Evolutionary conservation across 2,113 vertebrate species (phyloP).

Genomic region (Nannobrachium achirus): DNA sequence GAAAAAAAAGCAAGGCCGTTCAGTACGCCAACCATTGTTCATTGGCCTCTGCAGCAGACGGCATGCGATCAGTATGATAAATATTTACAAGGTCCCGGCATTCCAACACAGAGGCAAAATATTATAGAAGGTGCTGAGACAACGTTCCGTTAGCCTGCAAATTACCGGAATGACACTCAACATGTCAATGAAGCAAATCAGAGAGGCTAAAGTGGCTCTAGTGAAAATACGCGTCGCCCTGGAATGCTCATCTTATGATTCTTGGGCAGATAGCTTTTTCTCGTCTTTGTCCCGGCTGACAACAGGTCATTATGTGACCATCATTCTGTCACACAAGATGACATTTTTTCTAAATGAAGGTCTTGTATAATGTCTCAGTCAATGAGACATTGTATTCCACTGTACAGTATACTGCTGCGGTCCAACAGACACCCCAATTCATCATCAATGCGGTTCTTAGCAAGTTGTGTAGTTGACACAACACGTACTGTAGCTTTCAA

Average conservation of each 20-base stretch:
- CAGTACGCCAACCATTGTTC: conserved; percentile 17
- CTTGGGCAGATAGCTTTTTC: not conserved
- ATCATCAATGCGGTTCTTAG: not conserved
- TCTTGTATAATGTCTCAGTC: not conserved
- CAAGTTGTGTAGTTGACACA: too few relatives aligned
- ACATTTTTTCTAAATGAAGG: not conserved
- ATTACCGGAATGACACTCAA: conserved; percentile 1
- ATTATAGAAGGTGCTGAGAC: conserved; percentile 22
- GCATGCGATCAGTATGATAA: conserved; percentile 50
- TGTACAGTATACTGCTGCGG: not conserved
- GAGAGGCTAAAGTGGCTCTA: too few relatives aligned
- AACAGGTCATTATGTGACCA: not conserved
- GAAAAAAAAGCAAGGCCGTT: conserved; percentile 2
- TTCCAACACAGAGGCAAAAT: conserved; percentile 45
- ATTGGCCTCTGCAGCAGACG: conserved; percentile 32
- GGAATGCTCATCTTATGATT: not conserved
- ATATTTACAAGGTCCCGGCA: conserved; percentile 64
- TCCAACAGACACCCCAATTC: not conserved
- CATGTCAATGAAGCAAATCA: not conserved
- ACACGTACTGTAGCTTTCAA: too few relatives aligned
- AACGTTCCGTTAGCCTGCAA: conserved; percentile 1
- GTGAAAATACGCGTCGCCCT: too few relatives aligned
- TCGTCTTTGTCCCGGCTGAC: not conserved
- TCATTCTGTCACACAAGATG: not conserved
- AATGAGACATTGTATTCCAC: not conserved